Evolutionary conservation across 2,113 vertebrate genomes (phyloP).

Genomic region (Cyanocitta stelleri): DNA sequence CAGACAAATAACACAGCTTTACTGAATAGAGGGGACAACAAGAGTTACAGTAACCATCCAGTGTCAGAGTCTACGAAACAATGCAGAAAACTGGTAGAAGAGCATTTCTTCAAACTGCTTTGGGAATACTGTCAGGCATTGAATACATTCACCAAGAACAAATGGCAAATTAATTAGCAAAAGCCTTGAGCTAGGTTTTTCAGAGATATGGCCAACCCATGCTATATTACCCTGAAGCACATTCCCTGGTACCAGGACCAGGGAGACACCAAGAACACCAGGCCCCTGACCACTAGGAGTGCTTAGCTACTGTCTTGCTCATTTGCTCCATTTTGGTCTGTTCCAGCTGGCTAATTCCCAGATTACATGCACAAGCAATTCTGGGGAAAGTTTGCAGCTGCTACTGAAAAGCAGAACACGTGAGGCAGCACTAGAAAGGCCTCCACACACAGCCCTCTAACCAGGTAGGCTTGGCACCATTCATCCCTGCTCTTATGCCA

Average conservation of each 20-base stretch:
- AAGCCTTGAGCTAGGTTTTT: not conserved
- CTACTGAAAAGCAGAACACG: not conserved
- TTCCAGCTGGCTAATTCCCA: not conserved
- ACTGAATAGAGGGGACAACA: not conserved
- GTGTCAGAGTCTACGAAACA: not conserved
- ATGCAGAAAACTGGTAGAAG: not conserved
- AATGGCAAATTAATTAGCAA: not conserved
- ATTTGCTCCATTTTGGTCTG: not conserved
- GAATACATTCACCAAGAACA: not conserved
- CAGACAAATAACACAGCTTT: not conserved
- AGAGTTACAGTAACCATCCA: not conserved
- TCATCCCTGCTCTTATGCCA: not conserved
- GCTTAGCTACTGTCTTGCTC: not conserved
- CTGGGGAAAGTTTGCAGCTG: not conserved
- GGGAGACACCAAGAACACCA: not conserved
- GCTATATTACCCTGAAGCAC: not conserved
- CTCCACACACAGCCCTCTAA: not conserved
- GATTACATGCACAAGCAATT: not conserved
- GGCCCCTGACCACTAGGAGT: not conserved
- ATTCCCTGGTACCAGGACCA: not conserved
- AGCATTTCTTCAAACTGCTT: not conserved
- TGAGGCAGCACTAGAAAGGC: not conserved
- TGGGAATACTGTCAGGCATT: not conserved
- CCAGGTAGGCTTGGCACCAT: not conserved
- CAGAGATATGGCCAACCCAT: not conserved